phyloP scores from a whole-genome alignment of 2,888 invertebrate species.

The Biston stratarius region DNA sequence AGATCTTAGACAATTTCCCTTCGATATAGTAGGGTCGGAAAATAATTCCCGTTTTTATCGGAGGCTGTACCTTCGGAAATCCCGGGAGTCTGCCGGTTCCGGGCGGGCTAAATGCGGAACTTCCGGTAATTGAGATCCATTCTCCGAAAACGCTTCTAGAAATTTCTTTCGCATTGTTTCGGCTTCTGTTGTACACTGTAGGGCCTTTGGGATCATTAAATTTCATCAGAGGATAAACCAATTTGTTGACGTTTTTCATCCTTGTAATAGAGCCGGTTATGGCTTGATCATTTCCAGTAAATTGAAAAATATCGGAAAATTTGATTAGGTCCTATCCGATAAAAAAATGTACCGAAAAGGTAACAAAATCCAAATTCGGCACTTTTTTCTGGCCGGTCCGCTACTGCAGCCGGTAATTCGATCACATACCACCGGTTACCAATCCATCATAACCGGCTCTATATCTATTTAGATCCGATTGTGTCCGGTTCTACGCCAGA shows the following conservation, averaged over 20 bases:
- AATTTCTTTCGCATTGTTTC: slow-evolving; percentile 53
- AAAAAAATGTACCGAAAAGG: not conserved
- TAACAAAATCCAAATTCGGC: not conserved
- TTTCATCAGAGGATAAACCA: slow-evolving; percentile 27
- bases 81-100: slow-evolving; percentile 50
- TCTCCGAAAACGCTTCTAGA: slow-evolving; percentile 54
- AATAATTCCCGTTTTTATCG: slow-evolving; percentile 44
- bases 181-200: slow-evolving; percentile 45
- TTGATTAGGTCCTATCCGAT: not conserved
- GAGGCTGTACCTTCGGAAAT: slow-evolving; percentile 50
- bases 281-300: not conserved
- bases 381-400: not conserved
- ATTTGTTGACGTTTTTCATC: slow-evolving; percentile 29
- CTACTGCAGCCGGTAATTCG: slow-evolving; percentile 9
- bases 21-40: slow-evolving; percentile 34
- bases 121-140: slow-evolving; percentile 61
- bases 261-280: slow-evolving; percentile 2
- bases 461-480: slow-evolving; percentile 1
- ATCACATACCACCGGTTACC: slow-evolving; percentile 42
- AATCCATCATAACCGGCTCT: slow-evolving; percentile 55
- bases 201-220: slow-evolving; percentile 35
- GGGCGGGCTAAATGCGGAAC: slow-evolving; percentile 55
- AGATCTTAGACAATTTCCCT: slow-evolving; percentile 38
- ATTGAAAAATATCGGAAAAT: not conserved
- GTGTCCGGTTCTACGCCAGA: slow-evolving; percentile 48